Conservation (phyloP, 2,113 vertebrate genomes). For the Arenaria interpres region DNA sequence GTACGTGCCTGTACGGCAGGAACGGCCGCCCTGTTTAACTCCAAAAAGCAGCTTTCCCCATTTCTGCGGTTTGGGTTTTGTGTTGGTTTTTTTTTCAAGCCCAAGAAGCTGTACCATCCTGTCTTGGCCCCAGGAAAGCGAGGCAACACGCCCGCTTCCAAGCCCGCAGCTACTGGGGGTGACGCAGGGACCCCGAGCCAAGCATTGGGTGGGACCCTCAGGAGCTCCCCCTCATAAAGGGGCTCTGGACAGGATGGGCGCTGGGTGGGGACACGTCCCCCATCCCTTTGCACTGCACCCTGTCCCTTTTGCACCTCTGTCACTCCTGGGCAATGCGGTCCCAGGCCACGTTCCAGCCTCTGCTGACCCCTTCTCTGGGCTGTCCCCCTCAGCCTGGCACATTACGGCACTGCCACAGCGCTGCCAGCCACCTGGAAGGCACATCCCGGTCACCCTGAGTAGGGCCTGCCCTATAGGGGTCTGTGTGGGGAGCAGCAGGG, state of each 20-base stretch:
- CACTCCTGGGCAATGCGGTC: background rate
- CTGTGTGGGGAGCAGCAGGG: background rate
- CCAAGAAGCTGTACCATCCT: background rate
- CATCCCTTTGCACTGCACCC: background rate
- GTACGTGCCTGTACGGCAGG: background rate
- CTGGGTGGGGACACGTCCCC: background rate
- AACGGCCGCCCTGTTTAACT: background rate
- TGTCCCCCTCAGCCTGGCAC: background rate
- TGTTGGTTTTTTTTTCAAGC: background rate
- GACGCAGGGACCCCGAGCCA: background rate
- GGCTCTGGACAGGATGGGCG: accelerated
- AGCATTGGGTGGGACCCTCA: background rate
- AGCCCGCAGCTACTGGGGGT: background rate
- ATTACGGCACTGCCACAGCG: background rate
- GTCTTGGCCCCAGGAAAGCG: background rate
- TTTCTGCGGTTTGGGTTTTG: background rate
- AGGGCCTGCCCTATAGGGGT: background rate
- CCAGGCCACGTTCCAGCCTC: background rate
- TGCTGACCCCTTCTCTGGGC: background rate
- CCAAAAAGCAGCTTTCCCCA: background rate
- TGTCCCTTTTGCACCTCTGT: background rate
- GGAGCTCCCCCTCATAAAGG: background rate
- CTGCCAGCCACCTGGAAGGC: background rate
- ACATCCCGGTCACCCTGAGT: background rate
- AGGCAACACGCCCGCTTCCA: background rate